phyloP scores from a whole-genome alignment of 2,888 invertebrate genomes.

The Drosophila flavopinicola region DNA sequence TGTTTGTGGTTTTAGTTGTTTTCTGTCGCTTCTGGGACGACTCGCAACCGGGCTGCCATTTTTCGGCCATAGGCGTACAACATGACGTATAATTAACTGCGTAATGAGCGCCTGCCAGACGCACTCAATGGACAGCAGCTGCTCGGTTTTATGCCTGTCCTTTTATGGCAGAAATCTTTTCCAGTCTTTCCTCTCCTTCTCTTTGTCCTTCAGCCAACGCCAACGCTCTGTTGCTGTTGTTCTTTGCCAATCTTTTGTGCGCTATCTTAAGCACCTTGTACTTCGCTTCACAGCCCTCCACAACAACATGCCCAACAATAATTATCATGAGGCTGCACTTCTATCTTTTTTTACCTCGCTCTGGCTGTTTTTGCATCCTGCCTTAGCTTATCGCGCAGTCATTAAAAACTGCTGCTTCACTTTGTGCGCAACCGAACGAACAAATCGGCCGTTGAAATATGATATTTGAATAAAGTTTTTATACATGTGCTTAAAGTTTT shows the following conservation, averaged over 20 bases:
- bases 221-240: slow-evolving; percentile 9
- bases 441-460: slow-evolving; percentile 46
- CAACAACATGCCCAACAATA: slow-evolving; percentile 11
- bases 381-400: slow-evolving; percentile 61
- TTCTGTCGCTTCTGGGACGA: slow-evolving; percentile 19
- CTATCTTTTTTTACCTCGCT: slow-evolving; percentile 2
- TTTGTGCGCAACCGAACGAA: slow-evolving; percentile 38
- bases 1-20: slow-evolving; percentile 64
- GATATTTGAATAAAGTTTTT: slow-evolving; percentile 25
- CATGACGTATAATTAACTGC: slow-evolving; percentile 76
- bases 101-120: slow-evolving; percentile 71
- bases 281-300: slow-evolving; percentile 6
- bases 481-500: slow-evolving; percentile 33
- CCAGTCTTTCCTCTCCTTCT: slow-evolving; percentile 10
- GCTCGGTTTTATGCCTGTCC: slow-evolving; percentile 19
- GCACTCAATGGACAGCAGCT: slow-evolving; percentile 29
- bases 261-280: slow-evolving; percentile 52
- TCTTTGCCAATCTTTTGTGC: slow-evolving; percentile 29
- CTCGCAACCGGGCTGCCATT: slow-evolving; percentile 31
- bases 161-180: slow-evolving; percentile 26
- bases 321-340: slow-evolving; percentile 52
- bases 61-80: slow-evolving; percentile 66
- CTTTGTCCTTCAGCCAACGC: slow-evolving; percentile 42
- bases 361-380: slow-evolving; percentile 15
- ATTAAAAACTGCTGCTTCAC: slow-evolving; percentile 49